Evolutionary conservation across 2,888 invertebrate genomes (phyloP).

Genomic region (Lepidochitona cinerea): DNA sequence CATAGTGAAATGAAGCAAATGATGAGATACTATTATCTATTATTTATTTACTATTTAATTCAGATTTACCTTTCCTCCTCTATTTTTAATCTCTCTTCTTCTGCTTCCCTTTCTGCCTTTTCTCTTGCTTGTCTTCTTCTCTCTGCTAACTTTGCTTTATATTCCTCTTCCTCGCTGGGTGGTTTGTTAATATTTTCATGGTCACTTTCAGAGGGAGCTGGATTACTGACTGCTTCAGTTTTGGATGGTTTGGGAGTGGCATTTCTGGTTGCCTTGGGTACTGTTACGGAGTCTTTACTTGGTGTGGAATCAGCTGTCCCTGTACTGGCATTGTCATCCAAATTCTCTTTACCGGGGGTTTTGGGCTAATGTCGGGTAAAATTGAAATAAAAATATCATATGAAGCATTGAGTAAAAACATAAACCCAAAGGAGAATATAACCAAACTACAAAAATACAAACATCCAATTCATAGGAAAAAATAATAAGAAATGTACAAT

Average conservation of each 20-base stretch:
- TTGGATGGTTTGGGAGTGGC: slow-evolving; percentile 12
- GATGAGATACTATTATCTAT: neutral
- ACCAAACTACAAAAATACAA: no score
- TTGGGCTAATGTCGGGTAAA: no score
- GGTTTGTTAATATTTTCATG: slow-evolving; percentile 10
- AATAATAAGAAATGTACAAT: no score
- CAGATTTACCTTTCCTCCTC: slow-evolving; percentile 69
- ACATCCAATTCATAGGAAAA: no score
- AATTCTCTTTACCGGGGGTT: neutral
- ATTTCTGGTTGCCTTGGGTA: neutral
- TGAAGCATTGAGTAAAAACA: no score
- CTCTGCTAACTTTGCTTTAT: slow-evolving; percentile 94
- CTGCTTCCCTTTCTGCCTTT: slow-evolving; percentile 92
- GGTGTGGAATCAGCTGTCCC: neutral
- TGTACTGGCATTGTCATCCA: neutral
- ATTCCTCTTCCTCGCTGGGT: slow-evolving; percentile 77
- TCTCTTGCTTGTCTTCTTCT: slow-evolving; percentile 88
- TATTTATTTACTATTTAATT: neutral
- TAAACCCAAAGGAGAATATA: no score
- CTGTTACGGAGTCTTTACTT: neutral
- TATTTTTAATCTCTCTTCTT: slow-evolving; percentile 80
- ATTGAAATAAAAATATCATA: no score
- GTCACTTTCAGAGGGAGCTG: slow-evolving; percentile 11
- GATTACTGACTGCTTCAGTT: slow-evolving; percentile 17
- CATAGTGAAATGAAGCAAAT: no score